Percentiles rank a stretch among this genome's conserved stretches.
phyloP scores from a whole-genome alignment of 2,888 invertebrate species.

The Orthonychiurus folsomi region DNA sequence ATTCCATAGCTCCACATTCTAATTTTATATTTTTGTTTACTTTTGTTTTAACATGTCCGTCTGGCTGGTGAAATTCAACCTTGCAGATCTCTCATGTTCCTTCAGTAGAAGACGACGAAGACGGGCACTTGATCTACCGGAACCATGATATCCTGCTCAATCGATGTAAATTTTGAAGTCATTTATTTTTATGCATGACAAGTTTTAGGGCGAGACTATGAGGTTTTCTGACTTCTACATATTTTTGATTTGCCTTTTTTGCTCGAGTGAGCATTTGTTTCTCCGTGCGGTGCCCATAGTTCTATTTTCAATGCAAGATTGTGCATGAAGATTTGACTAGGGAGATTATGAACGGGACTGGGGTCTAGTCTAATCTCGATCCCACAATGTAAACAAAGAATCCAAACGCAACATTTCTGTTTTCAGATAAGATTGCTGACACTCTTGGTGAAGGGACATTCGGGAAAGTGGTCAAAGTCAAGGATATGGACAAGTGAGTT shows the following conservation, averaged over 20 bases:
- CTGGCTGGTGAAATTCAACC: too few species aligned
- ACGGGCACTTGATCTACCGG: slow-evolving; percentile 99
- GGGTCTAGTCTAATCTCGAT: too few species aligned
- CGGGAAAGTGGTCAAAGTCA: slow-evolving; percentile 99
- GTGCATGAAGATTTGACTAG: too few species aligned
- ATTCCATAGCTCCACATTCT: too few species aligned
- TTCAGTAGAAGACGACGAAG: slow-evolving; percentile 95
- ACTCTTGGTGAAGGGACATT: slow-evolving; percentile 99
- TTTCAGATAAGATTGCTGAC: slow-evolving; percentile 96
- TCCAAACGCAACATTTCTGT: slow-evolving; percentile 30
- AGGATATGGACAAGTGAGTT: slow-evolving; percentile 90
- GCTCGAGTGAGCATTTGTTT: too few species aligned
- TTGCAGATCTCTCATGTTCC: not conserved
- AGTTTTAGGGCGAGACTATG: not conserved
- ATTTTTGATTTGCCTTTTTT: too few species aligned
- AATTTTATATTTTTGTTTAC: too few species aligned
- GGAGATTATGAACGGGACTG: too few species aligned
- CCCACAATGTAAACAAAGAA: not conserved
- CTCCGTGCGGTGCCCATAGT: too few species aligned
- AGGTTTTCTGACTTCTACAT: too few species aligned
- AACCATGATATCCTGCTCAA: slow-evolving; percentile 97
- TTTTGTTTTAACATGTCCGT: too few species aligned
- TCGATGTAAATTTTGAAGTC: slow-evolving; percentile 78
- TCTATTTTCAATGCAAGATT: too few species aligned
- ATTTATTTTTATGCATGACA: slow-evolving; percentile 4